phyloP scores from a whole-genome alignment of 2,888 invertebrate genomes.

The Eupeodes luniger region DNA sequence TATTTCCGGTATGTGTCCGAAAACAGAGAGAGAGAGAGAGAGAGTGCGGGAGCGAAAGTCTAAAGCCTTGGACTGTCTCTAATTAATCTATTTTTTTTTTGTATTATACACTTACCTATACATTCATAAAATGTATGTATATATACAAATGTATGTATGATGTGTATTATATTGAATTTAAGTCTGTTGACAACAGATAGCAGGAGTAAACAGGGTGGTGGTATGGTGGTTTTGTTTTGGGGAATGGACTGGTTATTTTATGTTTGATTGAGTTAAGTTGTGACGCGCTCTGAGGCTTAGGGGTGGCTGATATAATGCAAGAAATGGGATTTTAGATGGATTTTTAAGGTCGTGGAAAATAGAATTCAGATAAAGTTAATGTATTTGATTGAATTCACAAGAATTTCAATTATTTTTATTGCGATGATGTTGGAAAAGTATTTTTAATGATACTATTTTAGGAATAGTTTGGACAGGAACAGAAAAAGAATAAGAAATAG shows the following conservation, averaged over 20 bases:
- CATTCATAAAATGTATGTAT: neutral
- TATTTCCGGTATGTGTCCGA: slow-evolving; percentile 41
- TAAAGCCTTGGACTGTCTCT: slow-evolving; percentile 66
- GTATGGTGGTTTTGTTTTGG: neutral
- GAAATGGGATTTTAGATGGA: neutral
- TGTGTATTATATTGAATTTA: neutral
- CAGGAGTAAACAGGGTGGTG: neutral
- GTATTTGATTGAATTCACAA: neutral
- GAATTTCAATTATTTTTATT: neutral
- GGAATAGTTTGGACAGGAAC: too few species aligned
- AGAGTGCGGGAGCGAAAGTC: neutral
- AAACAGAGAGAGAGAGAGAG: neutral
- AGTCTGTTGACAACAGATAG: slow-evolving; percentile 19
- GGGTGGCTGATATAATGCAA: slow-evolving; percentile 7
- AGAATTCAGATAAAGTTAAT: neutral
- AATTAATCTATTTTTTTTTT: slow-evolving; percentile 67
- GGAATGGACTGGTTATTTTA: neutral
- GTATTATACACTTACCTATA: neutral
- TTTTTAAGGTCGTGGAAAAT: neutral
- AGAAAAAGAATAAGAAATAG: too few species aligned
- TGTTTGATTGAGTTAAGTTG: slow-evolving; percentile 35
- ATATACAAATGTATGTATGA: neutral
- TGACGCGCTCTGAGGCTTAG: neutral
- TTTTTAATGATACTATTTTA: neutral
- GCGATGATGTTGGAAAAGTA: neutral